A percentile compares a stretch with the other conserved stretches of the same genome.
phyloP scores from a whole-genome alignment of 2,797 vertebrate species.

The Artibeus lituratus region DNA sequence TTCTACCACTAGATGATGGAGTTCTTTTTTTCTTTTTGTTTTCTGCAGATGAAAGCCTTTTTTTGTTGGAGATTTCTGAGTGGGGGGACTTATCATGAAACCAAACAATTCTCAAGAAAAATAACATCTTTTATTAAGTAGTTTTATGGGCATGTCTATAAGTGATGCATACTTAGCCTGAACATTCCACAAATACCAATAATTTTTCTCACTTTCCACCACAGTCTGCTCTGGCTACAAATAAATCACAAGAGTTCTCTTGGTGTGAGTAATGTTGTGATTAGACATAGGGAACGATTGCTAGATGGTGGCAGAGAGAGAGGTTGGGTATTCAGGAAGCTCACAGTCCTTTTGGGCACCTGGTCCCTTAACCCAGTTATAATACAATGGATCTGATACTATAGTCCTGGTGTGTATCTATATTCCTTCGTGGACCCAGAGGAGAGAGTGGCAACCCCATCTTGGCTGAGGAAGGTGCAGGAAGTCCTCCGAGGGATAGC shows the following conservation, averaged over 20 bases:
- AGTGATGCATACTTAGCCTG: background rate
- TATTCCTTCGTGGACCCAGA: background rate
- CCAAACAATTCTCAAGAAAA: background rate
- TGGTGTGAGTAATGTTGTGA: background rate
- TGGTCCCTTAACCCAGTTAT: background rate
- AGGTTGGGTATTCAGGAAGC: background rate
- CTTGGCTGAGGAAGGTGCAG: background rate
- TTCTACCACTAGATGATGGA: slow-evolving; percentile 54
- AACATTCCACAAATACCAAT: background rate
- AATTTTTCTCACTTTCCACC: background rate
- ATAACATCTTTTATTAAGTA: background rate
- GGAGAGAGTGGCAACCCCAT: background rate
- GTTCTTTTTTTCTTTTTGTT: background rate
- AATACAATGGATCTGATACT: background rate
- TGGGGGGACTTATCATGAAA: background rate
- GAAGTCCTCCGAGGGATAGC: background rate
- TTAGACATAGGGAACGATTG: background rate
- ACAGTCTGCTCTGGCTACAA: background rate
- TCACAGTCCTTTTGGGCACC: background rate
- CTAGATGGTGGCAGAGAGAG: no score
- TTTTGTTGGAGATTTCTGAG: background rate
- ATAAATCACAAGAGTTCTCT: background rate
- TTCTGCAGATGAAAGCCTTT: background rate
- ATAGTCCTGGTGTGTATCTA: background rate
- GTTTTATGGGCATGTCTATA: background rate